Base-by-base conservation (phyloP, 2,797 vertebrate species). In the Schizopygopsis malacanthus region DNA sequence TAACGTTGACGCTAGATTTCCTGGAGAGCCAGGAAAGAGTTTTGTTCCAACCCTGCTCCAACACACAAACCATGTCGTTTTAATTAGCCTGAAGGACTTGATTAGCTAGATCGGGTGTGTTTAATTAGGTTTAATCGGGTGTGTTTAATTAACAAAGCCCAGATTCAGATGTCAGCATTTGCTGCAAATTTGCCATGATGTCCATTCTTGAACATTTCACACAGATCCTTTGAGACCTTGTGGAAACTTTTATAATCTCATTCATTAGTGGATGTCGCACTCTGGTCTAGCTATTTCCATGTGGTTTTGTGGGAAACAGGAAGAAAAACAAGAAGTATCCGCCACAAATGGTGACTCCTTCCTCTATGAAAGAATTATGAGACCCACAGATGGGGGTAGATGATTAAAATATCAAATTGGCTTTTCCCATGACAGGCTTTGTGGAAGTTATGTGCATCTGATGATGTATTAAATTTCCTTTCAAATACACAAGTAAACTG, bases 271-370 rank as follows among this genome's bases (percentile, higher is more conserved):
- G 47, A 82, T 41, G 47, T 81, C 37, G 8, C 12, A 39, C 56
- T 83, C 59, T 67, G 77, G 0, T 76, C 59, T 88, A 69, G 50
- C 20, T 50, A 56, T 25, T 63, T 63, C 86, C 87, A 86, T 83
- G 83, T 41, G 84, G 86, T 45, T 69, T 4, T 85, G 18, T 52
- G 33, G 37, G 75, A 86, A 82, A 43, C n/a, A 71, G 69, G 22
- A 47, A 81, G 52, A 71, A 67, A 69, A 72, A 75, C 33, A 28
- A 79, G 15, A 13, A 70, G 75, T 65, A 75, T 71, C 47, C 67
- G 41, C 80, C 47, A 25, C 37, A 71, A 54, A 54, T 81, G 82
- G 73, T 76, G 65, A 47, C 41, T 81, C 43, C 72, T 86, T 83
- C 56, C 72, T 82, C 37, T 28, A 16, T 70, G 50, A 70, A 56